phyloP scores from a whole-genome alignment of 2,888 invertebrate species.

The Drosophila demipolita region DNA sequence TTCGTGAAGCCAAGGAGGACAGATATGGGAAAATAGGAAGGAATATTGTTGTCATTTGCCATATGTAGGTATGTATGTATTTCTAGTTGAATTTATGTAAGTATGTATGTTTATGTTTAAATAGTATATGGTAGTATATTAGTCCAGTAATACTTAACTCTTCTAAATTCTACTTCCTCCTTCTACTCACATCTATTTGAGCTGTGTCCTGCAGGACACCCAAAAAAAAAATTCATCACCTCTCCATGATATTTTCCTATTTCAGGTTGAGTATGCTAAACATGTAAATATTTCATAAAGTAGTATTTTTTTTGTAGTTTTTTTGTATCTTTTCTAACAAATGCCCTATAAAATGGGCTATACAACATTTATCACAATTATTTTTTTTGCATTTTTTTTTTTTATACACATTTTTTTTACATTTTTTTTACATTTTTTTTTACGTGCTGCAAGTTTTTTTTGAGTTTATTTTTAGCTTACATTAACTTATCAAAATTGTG shows the following conservation, averaged over 20 bases:
- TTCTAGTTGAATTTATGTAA: background rate
- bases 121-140: background rate
- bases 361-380: conserved; percentile 31
- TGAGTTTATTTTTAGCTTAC: background rate
- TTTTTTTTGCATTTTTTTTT: conserved; percentile 8
- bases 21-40: background rate
- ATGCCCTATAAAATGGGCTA: background rate
- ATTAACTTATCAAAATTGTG: conserved; percentile 44
- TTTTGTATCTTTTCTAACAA: background rate
- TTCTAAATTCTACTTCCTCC: background rate
- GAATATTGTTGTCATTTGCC: background rate
- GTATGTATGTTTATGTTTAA: background rate
- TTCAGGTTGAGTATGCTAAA: conserved; percentile 10
- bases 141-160: background rate
- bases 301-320: conserved; percentile 3
- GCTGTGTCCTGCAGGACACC: conserved; percentile 27
- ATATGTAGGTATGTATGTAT: background rate
- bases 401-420: conserved; percentile 46
- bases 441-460: conserved; percentile 56
- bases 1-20: background rate
- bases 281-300: conserved; percentile 8
- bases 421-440: conserved; percentile 30
- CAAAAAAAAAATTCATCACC: conserved; percentile 7
- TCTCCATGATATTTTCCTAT: background rate
- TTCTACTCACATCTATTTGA: conserved; percentile 9